Conservation (phyloP, 2,888 invertebrate genomes). For the Agrilus mali region DNA sequence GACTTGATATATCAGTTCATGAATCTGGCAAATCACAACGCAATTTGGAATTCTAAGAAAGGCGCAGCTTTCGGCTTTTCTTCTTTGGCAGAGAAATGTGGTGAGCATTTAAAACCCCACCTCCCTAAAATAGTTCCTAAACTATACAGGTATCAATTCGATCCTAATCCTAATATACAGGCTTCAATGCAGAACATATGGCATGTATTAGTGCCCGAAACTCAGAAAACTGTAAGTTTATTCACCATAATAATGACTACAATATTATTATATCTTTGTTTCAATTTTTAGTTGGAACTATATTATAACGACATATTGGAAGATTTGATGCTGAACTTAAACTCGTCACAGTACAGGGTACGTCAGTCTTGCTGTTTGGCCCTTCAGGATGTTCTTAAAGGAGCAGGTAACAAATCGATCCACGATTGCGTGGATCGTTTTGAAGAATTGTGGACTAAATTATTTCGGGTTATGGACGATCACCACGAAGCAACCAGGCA, state of each 20-base stretch:
- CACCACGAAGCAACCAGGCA: slow-evolving; percentile 78
- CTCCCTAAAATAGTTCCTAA: slow-evolving; percentile 78
- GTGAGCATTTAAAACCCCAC: slow-evolving; percentile 69
- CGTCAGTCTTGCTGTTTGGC: slow-evolving; percentile 86
- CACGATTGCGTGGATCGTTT: slow-evolving; percentile 32
- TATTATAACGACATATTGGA: slow-evolving; percentile 69
- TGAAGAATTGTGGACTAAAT: slow-evolving; percentile 62
- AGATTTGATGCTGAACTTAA: slow-evolving; percentile 71
- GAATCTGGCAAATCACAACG: slow-evolving; percentile 90
- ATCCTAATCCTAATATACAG: slow-evolving; percentile 85
- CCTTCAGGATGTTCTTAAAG: slow-evolving; percentile 69
- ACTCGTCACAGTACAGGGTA: slow-evolving; percentile 76
- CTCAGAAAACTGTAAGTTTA: slow-evolving; percentile 59
- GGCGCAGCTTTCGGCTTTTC: slow-evolving; percentile 91
- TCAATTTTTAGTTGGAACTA: slow-evolving; percentile 53
- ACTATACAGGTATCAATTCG: slow-evolving; percentile 82
- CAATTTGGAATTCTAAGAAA: slow-evolving; percentile 88
- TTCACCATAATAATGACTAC: neutral
- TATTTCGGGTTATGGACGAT: slow-evolving; percentile 89
- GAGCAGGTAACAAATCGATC: slow-evolving; percentile 32
- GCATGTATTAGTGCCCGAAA: slow-evolving; percentile 78
- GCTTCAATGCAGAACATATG: slow-evolving; percentile 90
- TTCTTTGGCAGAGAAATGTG: slow-evolving; percentile 72
- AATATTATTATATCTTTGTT: slow-evolving; percentile 23
- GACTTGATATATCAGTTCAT: slow-evolving; percentile 93